These are phyloP conservation scores for Euspilapteryx auroguttella DNA, from an alignment of 2,888 invertebrate species.

Conservation along the genomic window DNA sequence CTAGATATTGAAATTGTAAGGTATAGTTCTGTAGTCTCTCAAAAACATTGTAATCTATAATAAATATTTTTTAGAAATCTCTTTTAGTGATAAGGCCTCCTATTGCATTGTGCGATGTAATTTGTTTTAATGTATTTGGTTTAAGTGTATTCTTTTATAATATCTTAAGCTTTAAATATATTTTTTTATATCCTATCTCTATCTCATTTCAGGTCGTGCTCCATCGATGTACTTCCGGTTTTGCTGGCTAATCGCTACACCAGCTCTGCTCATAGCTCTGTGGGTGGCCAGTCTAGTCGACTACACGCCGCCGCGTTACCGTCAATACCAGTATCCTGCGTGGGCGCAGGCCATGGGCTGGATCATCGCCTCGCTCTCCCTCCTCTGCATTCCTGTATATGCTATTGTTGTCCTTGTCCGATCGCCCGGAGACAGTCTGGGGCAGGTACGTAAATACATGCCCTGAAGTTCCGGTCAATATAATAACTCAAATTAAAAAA, in stretches of 20 bases:
- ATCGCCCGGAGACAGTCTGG: slow-evolving; percentile 70
- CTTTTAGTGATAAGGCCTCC: too few relatives aligned
- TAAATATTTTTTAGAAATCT: too few relatives aligned
- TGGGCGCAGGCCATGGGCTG: slow-evolving; percentile 90
- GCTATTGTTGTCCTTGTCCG: slow-evolving; percentile 72
- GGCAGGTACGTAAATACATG: slow-evolving; percentile 77
- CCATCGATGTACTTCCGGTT: slow-evolving; percentile 82
- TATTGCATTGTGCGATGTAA: too few relatives aligned
- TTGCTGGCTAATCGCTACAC: slow-evolving; percentile 84
- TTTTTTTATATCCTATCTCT: too few relatives aligned
- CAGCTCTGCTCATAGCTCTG: slow-evolving; percentile 78
- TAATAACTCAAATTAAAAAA: too few relatives aligned
- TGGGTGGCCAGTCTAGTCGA: slow-evolving; percentile 89
- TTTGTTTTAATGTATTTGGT: too few relatives aligned
- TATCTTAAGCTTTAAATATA: too few relatives aligned
- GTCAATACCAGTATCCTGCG: slow-evolving; percentile 78
- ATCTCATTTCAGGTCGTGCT: slow-evolving; percentile 50
- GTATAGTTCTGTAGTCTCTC: too few relatives aligned
- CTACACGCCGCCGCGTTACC: slow-evolving; percentile 83
- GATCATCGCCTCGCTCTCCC: slow-evolving; percentile 80
- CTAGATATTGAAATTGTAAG: too few relatives aligned
- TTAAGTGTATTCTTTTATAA: too few relatives aligned
- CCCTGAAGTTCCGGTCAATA: too few relatives aligned
- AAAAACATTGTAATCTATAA: too few relatives aligned
- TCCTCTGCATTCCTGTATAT: slow-evolving; percentile 84